phyloP scores from a whole-genome alignment of 2,888 invertebrate species.

The Brenthis ino region DNA sequence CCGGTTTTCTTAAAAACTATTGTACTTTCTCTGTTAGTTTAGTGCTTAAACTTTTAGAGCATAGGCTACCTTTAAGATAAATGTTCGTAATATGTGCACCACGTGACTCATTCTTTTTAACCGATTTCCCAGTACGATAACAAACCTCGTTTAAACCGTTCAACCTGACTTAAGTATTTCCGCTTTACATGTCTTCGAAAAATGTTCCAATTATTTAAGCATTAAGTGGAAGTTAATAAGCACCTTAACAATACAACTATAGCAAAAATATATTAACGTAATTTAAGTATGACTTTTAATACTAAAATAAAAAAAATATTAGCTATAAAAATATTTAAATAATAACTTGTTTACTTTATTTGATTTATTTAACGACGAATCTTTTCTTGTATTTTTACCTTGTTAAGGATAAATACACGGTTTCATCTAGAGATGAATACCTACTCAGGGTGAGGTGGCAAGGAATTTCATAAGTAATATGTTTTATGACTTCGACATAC shows the following conservation, averaged over 20 bases:
- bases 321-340: too few relatives aligned
- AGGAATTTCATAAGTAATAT: conserved; percentile 54
- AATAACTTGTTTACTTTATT: too few relatives aligned
- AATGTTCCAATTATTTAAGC: conserved; percentile 34
- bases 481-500: conserved; percentile 64
- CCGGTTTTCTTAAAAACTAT: too few relatives aligned
- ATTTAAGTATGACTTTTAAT: too few relatives aligned
- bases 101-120: conserved; percentile 46
- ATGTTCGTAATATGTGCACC: conserved; percentile 39
- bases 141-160: conserved; percentile 40
- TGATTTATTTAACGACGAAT: too few relatives aligned
- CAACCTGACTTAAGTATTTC: conserved; percentile 41
- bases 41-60: too few relatives aligned
- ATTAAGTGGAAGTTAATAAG: conserved; percentile 29
- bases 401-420: too few relatives aligned
- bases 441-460: conserved; percentile 12
- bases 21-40: too few relatives aligned
- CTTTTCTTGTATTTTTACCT: too few relatives aligned
- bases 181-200: conserved; percentile 38
- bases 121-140: conserved; percentile 43
- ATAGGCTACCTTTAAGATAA: conserved; percentile 12
- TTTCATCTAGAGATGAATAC: too few relatives aligned
- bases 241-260: conserved; percentile 2
- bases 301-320: too few relatives aligned
- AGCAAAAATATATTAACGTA: background rate